phyloP scores from a whole-genome alignment of 2,113 vertebrate genomes.

The Pagrus major region DNA sequence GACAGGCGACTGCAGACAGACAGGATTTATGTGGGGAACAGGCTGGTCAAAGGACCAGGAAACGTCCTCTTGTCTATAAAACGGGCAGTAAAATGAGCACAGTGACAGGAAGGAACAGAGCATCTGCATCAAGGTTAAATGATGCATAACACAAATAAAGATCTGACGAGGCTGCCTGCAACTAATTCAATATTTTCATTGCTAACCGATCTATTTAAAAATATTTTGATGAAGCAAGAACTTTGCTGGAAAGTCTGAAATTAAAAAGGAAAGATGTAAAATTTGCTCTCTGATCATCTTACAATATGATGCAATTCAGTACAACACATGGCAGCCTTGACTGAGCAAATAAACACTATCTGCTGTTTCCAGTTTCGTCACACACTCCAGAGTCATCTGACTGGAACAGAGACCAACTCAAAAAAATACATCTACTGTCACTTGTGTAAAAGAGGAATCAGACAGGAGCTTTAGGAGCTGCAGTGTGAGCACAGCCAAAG shows the following conservation, averaged over 20 bases:
- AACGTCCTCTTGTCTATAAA: slow-evolving; percentile 7
- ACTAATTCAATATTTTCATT: not conserved
- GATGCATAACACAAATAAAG: not conserved
- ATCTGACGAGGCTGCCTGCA: not conserved
- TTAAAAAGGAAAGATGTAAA: too few species aligned
- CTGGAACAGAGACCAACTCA: not conserved
- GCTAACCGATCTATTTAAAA: not conserved
- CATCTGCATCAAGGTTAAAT: slow-evolving; percentile 26
- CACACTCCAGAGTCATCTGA: not conserved
- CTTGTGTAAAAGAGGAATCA: slow-evolving; percentile 20
- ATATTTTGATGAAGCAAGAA: not conserved
- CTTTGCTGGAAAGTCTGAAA: not conserved
- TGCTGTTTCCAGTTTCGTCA: not conserved
- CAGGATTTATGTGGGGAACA: not conserved
- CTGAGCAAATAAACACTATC: not conserved
- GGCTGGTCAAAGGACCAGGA: not conserved
- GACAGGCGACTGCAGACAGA: slow-evolving; percentile 16
- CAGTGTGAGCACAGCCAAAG: slow-evolving; percentile 18
- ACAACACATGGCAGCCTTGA: not conserved
- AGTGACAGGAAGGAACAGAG: not conserved
- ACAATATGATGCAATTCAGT: not conserved
- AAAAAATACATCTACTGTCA: not conserved
- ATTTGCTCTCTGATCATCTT: not conserved
- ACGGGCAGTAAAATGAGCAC: not conserved
- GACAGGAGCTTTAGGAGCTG: slow-evolving; percentile 16